Base-by-base conservation (phyloP, 2,113 vertebrate species). In the Seriola quinqueradiata region DNA sequence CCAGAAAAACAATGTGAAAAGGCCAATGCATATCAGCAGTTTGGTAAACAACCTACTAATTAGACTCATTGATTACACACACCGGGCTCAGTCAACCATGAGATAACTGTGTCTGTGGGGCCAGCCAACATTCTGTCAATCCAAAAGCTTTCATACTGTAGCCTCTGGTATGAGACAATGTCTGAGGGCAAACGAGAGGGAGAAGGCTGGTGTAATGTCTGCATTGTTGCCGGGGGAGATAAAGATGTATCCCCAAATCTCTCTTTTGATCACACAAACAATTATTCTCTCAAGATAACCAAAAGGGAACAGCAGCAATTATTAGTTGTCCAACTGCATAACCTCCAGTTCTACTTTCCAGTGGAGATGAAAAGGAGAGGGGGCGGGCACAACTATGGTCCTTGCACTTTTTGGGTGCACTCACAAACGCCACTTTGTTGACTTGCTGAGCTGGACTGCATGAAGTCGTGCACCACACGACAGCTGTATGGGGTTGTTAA, bases 11-110 rank as follows among this genome's bases (percentile, higher is more conserved):
- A 83, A 83, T 82, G 79, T 67, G 74, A 82, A 86, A 83, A 86
- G 79, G 87, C 87, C 69, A 73, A 16, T 34, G 65, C 67, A 70
- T 83, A 88, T 83, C 80, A 77, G 85, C 76, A 80, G 81, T 78
- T 86, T 82, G 78, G 87, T 92, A 92, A 93, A 92, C 88, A 94
- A 88, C 68, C 58, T 83, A 69, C 76, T 91, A 91, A 92, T 93
- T 92, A 89, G 73, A 83, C 61, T 71, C 87, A 90, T 91, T 91
- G 90, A 88, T 94, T 87, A 90, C 79, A 86, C 78, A 88, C 82
- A 90, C 87, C 81, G 81, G 83, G 75, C 75, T 85, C 75, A 83
- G 69, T 57, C 77, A 79, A 38, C 68, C 64, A 1, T 58, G 50
- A 82, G 81, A 88, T 88, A 78, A 83, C 67, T 57, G 70, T 84